Evolutionary conservation across 1,140 invertebrate genomes (phyloP), one percentile per base, ranked within the genome.

Genomic region (Ceratina japonica): DNA sequence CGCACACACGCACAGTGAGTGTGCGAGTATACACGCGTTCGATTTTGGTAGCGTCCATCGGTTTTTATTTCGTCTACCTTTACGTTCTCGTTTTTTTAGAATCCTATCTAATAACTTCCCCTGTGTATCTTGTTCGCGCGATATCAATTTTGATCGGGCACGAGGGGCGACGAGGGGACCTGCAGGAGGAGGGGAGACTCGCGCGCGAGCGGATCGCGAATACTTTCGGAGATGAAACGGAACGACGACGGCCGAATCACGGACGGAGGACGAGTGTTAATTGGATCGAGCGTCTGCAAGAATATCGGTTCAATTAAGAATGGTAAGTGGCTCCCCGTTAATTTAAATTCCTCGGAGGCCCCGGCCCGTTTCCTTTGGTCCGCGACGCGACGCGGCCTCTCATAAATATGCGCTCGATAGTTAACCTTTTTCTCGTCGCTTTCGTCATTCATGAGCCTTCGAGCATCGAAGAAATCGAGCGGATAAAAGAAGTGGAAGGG

Each of bases 361-460:
- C 68, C 49, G 75, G 59, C 18, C 74, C 66, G 68, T 82, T 75
- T 64, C 75, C 65, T 80, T 79, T 73, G 80, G 70, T 61, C 62
- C 68, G 63, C 75, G 59, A 72, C 69, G 70, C 81, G 58, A 7
- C 69, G 70, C 81, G 58, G 8, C 75, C 82, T 81, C 83, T 81
- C 79, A 77, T 74, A 87, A 87, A 82, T 87, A 85, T 70, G 62
- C 63, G 64, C 56, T 75, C 75, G 72, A 71, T 82, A 79, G 75
- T 76, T 83, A 75, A 65, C 52, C 49, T 72, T 79, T 79, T 79
- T 79, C 71, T 79, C 71, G 59, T 72, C 68, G 75, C 71, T 61
- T 63, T 66, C 70, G 77, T 74, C 77, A 74, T 79, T 79, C 70
- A 66, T 65, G 77, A 73, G 77, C 44, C n/a, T 56, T 74, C 44